Evolutionary conservation across 2,888 invertebrate species (phyloP), one percentile per base, ranked within the genome.

Genomic region (Aporophyla nigra): DNA sequence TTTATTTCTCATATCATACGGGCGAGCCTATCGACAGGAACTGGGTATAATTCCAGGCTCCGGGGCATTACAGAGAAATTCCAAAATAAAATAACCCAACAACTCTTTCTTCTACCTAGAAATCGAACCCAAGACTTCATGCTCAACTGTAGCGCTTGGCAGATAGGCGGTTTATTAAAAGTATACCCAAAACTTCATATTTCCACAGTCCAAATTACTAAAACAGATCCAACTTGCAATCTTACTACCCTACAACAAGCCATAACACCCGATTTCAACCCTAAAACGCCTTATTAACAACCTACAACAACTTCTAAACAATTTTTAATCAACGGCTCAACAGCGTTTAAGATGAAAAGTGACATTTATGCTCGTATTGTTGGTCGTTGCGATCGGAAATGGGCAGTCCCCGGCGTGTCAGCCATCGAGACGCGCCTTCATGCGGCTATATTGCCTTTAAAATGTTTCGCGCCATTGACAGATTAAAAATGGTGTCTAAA

Each of bases 341-440:
- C 72, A 65, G 21, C 33, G 51, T 66, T 80, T 67, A 78, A 72
- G 74, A 82, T 81, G 73, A 77, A 82, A 85, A 80, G 66, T 85
- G 75, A 65, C 79, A 75, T 69, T 80, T 74, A 79, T 77, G 80
- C 51, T n/a, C n/a, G 68, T 72, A 82, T 85, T 88, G 84, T 84
- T 65, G 80, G 68, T 65, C 79, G 87, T 67, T 76, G 69, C 16
- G 83, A 80, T 85, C 88, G 90, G 88, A 90, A 90, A 84, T 78
- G 81, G 75, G 59, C 75, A 76, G 87, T 78, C 76, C 68, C 72
- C 81, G 46, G 75, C 76, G 76, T 58, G 86, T 69, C 75, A 59
- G 74, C 68, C 40, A 56, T 53, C 62, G 79, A 78, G 83, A 82
- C 71, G 53, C 56, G 71, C 83, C 69, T 80, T 80, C 77, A 81